Percentiles rank a stretch among this genome's conserved stretches.
These are phyloP conservation scores for Stictonetta naevosa DNA, from an alignment of 2,113 vertebrate genomes.

Conservation along the genomic window DNA sequence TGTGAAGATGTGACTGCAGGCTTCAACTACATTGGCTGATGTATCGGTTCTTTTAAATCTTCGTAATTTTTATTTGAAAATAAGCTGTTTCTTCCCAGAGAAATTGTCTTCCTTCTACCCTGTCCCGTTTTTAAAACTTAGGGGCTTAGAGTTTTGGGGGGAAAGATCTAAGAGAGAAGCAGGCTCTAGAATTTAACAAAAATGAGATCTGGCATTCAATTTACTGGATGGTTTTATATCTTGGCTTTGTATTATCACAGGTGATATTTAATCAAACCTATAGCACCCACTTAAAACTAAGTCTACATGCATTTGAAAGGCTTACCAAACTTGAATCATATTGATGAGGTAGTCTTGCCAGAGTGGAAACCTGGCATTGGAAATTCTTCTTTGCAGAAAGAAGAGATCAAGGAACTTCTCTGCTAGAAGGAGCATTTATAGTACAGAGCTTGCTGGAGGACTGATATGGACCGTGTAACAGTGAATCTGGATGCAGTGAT, in stretches of 20 bases:
- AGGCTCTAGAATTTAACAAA: not conserved
- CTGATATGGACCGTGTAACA: not conserved
- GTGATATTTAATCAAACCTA: not conserved
- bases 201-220: not conserved
- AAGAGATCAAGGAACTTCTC: not conserved
- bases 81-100: not conserved
- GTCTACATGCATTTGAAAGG: not conserved
- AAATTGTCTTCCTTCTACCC: not conserved
- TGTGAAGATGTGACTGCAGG: not conserved
- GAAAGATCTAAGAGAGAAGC: not conserved
- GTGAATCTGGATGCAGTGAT: not conserved
- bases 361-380: not conserved
- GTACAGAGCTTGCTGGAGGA: not conserved
- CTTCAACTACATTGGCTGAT: not conserved
- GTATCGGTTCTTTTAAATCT: not conserved
- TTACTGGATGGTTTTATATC: not conserved
- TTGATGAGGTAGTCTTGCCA: not conserved
- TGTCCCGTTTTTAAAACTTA: not conserved
- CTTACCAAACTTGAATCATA: not conserved
- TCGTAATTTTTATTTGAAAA: not conserved
- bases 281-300: not conserved
- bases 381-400: not conserved
- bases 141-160: not conserved
- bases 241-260: not conserved
- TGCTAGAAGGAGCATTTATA: not conserved